Conservation (phyloP, 1,140 invertebrate genomes). For the Eupristina koningsbergeri region DNA sequence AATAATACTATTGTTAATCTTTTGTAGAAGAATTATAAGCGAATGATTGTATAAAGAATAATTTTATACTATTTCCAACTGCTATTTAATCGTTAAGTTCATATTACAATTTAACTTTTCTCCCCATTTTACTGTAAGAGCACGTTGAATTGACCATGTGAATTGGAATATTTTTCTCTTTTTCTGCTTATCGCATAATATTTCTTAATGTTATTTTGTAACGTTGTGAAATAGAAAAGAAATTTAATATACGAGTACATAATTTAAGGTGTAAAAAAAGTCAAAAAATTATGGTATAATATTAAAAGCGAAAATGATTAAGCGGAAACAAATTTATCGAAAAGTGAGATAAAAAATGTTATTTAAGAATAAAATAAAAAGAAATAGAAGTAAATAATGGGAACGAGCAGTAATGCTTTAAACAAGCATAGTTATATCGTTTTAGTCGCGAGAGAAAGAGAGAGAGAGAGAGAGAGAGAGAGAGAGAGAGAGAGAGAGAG, state of each 20-base stretch:
- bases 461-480: not conserved
- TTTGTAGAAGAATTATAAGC: too few relatives aligned
- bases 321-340: not conserved
- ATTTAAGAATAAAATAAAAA: conserved; percentile 38
- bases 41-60: too few relatives aligned
- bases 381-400: too few relatives aligned
- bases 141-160: not conserved
- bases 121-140: too few relatives aligned
- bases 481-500: too few relatives aligned
- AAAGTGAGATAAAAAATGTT: not conserved
- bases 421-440: conserved; percentile 34
- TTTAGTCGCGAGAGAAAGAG: too few relatives aligned
- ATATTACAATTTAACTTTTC: conserved; percentile 8
- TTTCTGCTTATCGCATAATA: not conserved
- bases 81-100: too few relatives aligned
- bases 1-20: too few relatives aligned
- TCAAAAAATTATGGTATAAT: not conserved
- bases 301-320: not conserved
- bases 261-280: conserved; percentile 34
- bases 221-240: not conserved
- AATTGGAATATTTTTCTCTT: conserved; percentile 26
- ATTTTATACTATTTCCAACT: too few relatives aligned
- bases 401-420: not conserved
- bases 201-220: not conserved
- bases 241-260: not conserved